Conservation (phyloP, 2,113 vertebrate species). For the Lathamus discolor region DNA sequence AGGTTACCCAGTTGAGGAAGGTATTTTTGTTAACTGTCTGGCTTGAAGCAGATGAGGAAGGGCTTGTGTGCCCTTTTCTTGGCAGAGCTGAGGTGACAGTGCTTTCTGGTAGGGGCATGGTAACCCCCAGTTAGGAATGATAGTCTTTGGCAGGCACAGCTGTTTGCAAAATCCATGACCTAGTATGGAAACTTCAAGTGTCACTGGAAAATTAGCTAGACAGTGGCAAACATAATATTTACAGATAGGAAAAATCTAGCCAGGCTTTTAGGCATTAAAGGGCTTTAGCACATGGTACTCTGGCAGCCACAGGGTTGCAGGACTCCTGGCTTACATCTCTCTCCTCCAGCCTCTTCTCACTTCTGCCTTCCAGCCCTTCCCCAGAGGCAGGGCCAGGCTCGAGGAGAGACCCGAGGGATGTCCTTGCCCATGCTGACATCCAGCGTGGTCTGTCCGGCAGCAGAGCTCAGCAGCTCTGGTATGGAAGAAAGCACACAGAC, state of each 20-base stretch:
- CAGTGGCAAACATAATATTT: neutral
- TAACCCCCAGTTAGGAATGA: neutral
- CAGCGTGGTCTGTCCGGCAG: neutral
- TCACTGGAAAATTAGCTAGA: constrained; percentile 1
- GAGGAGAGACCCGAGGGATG: neutral
- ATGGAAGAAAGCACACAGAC: neutral
- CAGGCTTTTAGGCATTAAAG: neutral
- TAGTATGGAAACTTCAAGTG: constrained; percentile 1
- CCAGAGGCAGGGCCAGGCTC: neutral
- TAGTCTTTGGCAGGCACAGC: constrained; percentile 35
- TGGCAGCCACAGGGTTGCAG: neutral
- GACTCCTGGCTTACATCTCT: neutral
- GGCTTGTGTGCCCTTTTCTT: neutral
- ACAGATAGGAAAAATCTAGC: neutral
- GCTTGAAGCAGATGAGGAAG: constrained; percentile 19
- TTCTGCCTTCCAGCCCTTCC: neutral
- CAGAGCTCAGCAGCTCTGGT: neutral
- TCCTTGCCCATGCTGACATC: neutral
- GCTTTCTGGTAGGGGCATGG: neutral
- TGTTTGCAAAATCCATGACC: constrained; percentile 14
- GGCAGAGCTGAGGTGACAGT: neutral
- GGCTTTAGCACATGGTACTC: neutral
- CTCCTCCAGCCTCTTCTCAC: neutral
- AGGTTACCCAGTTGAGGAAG: neutral
- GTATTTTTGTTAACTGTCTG: neutral